These are phyloP conservation scores for Syrphus vitripennis DNA, from an alignment of 2,888 invertebrate species.

Conservation along the genomic window DNA sequence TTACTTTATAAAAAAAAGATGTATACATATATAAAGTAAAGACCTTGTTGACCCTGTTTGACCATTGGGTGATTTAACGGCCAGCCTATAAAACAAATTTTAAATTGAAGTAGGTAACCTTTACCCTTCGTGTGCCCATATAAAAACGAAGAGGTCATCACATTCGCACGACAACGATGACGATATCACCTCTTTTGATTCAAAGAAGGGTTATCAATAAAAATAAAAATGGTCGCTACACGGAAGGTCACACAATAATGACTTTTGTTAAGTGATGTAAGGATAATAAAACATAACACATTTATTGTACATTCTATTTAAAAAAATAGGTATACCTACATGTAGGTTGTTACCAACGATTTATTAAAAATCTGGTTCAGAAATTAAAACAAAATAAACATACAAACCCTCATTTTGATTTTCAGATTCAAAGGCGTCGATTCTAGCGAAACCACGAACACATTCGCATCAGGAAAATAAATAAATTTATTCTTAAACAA, in stretches of 20 bases:
- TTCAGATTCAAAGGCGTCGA: neutral
- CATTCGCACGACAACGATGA: constrained; percentile 15
- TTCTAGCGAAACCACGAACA: too few species aligned
- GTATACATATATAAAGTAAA: constrained; percentile 23
- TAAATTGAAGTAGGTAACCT: constrained; percentile 53
- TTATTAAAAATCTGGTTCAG: neutral
- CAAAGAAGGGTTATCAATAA: constrained; percentile 43
- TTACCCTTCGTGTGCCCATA: constrained; percentile 65
- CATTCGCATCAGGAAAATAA: too few species aligned
- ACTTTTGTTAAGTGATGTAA: constrained; percentile 9
- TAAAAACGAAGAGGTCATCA: constrained; percentile 50
- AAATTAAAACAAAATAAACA: neutral
- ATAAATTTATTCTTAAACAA: too few species aligned
- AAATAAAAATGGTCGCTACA: constrained; percentile 43
- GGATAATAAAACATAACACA: constrained; percentile 2
- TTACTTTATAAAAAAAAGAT: constrained; percentile 36
- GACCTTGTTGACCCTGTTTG: constrained; percentile 69
- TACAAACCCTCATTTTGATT: neutral
- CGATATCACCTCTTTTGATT: neutral
- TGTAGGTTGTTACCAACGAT: too few species aligned
- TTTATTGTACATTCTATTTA: neutral
- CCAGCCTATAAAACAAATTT: constrained; percentile 43
- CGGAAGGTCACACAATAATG: constrained; percentile 21
- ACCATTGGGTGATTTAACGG: constrained; percentile 56
- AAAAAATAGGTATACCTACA: neutral